These are phyloP conservation scores for Myathropa florea DNA, from an alignment of 2,888 invertebrate genomes.

Conservation along the genomic window DNA sequence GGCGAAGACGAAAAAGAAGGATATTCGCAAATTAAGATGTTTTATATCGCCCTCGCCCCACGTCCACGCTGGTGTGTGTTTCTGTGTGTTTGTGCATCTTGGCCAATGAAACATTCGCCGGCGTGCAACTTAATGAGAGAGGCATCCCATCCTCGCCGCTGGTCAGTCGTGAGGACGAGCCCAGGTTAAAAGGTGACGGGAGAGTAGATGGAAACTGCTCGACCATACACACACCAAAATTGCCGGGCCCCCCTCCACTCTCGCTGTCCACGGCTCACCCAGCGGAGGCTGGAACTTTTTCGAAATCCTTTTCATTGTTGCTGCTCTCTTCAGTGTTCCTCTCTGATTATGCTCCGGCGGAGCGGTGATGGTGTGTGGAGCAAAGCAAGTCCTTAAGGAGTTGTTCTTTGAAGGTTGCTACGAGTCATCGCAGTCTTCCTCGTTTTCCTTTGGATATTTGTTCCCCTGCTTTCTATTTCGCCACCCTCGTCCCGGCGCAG, in stretches of 20 bases:
- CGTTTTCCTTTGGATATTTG: conserved; percentile 63
- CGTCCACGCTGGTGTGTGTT: too few relatives aligned
- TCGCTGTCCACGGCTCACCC: neutral
- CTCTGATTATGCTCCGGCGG: conserved; percentile 61
- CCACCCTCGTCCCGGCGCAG: conserved; percentile 13
- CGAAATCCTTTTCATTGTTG: conserved; percentile 57
- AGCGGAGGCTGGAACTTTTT: neutral
- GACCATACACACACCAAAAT: conserved; percentile 53
- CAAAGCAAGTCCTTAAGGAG: conserved; percentile 68
- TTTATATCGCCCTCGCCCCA: conserved; percentile 7
- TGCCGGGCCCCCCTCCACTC: neutral
- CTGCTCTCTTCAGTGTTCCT: conserved; percentile 41
- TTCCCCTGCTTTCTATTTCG: conserved; percentile 47
- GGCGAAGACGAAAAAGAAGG: conserved; percentile 43
- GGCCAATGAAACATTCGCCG: conserved; percentile 25
- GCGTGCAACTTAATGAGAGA: conserved; percentile 66
- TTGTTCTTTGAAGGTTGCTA: conserved; percentile 66
- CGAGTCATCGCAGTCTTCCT: conserved; percentile 17
- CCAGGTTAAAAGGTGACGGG: conserved; percentile 20
- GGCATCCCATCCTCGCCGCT: conserved; percentile 30
- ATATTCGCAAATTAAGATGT: conserved; percentile 69
- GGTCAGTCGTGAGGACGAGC: conserved; percentile 34
- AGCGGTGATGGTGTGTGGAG: conserved; percentile 28
- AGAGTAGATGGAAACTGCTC: conserved; percentile 60
- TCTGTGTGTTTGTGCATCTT: conserved; percentile 17